phyloP scores from a whole-genome alignment of 2,113 vertebrate genomes.

The Neogale vison region DNA sequence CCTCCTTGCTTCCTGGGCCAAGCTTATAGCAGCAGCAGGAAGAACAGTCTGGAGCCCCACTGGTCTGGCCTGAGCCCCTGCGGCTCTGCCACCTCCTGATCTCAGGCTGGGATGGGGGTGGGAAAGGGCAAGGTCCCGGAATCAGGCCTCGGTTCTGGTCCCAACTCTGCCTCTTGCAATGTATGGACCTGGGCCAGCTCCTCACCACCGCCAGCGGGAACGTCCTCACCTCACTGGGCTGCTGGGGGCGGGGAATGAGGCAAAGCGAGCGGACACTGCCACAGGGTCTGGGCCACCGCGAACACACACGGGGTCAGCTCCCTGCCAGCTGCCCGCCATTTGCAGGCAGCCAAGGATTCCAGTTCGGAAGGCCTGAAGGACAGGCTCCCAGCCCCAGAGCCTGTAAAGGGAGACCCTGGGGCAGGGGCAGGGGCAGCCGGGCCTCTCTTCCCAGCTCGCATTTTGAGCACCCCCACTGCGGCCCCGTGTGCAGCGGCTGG shows the following conservation, averaged over 20 bases:
- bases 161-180: neutral
- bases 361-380: neutral
- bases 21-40: neutral
- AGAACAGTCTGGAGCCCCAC: neutral
- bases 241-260: neutral
- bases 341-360: neutral
- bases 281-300: neutral
- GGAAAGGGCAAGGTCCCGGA: neutral
- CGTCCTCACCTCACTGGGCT: neutral
- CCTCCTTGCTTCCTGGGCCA: neutral
- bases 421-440: fast-evolving
- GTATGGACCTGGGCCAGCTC: neutral
- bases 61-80: neutral
- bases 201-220: neutral
- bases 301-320: neutral
- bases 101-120: fast-evolving
- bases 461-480: fast-evolving
- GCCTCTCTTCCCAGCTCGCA: neutral
- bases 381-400: neutral
- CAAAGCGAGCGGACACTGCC: neutral
- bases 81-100: neutral
- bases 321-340: neutral
- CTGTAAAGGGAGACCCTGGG: neutral
- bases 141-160: neutral
- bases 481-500: too few species aligned